Base-by-base conservation (phyloP, 2,888 invertebrate genomes). In the Drosophila buzzatii region DNA sequence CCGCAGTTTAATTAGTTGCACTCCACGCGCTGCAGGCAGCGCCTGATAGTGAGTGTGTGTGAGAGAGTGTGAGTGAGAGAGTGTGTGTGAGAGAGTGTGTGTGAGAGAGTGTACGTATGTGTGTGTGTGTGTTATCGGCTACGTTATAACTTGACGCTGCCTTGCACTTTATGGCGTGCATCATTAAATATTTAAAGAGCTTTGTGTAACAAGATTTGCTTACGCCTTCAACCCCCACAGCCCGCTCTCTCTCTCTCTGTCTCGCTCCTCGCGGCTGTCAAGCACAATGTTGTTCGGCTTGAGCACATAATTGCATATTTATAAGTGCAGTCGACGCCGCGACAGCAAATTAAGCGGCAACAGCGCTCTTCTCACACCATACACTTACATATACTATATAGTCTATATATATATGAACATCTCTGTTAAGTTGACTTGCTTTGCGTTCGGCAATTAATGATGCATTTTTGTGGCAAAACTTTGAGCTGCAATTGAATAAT, bases 141-240 rank as follows among this genome's bases (percentile, higher is more conserved):
- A 60, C 69, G 83, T 79, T 83, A 85, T 86, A 86, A 83, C 81
- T 83, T 73, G 70, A 66, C 58, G 49, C 78, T 55, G 70, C 52
- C 73, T 74, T 77, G 71, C 85, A 82, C 72, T 85, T 82, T 82
- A 82, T 80, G 80, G 71, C 66, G 55, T 64, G 70, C 84, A 77
- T 79, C 83, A 86, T 85, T 82, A 87, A 85, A 87, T 85, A 85
- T 87, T 85, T 87, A 87, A 87, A 85, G 73, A 79, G 83, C 77
- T 85, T 85, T 85, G 81, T 83, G 75, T 78, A 76, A 82, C 87
- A 81, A 74, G 83, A 87, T 85, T 87, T 85, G 85, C 81, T 83
- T 81, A 81, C 81, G 73, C 73, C 56, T 52, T 9, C 69, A 47
- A 47, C 35, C 23, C 23, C 2, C 20, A 20, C 20, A 23, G 23